Evolutionary conservation across 2,113 vertebrate species (phyloP).

Genomic region (Notothenia coriiceps): DNA sequence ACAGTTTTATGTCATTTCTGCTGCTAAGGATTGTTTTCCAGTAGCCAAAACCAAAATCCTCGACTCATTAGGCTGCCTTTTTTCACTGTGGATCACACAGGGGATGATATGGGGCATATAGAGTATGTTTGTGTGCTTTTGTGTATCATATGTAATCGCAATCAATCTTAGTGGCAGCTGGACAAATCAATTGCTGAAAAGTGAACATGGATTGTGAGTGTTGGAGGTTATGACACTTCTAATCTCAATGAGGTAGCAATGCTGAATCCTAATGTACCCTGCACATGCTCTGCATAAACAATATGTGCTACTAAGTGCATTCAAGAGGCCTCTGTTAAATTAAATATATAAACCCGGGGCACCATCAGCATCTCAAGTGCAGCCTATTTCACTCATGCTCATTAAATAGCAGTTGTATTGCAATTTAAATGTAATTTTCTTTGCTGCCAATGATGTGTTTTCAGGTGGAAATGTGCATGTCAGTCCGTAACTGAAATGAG

Average conservation of each 20-base stretch:
- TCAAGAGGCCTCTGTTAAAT: conserved; percentile 42
- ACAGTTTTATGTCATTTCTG: conserved; percentile 58
- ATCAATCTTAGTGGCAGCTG: conserved; percentile 24
- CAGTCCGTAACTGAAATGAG: conserved; percentile 7
- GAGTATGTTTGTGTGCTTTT: neutral
- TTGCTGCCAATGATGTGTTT: conserved; percentile 5
- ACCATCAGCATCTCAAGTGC: conserved; percentile 41
- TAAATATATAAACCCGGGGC: conserved; percentile 17
- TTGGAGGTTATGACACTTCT: conserved; percentile 71
- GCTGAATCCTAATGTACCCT: conserved; percentile 52
- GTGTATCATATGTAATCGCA: conserved; percentile 12
- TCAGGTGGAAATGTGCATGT: conserved; percentile 23
- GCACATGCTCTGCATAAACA: conserved; percentile 36
- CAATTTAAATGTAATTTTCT: conserved; percentile 39
- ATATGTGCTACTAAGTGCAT: conserved; percentile 35
- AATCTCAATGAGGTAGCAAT: conserved; percentile 58
- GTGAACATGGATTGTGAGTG: conserved; percentile 51
- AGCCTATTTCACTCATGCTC: conserved; percentile 27
- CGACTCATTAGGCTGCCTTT: conserved; percentile 58
- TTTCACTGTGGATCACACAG: conserved; percentile 41
- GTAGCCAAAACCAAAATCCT: conserved; percentile 39
- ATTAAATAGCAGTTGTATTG: conserved; percentile 51
- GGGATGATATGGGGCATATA: neutral
- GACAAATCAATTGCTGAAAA: conserved; percentile 47
- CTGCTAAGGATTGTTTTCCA: conserved; percentile 46